Evolutionary conservation across 1,140 invertebrate species (phyloP).

Genomic region (Procambarus virginalis): DNA sequence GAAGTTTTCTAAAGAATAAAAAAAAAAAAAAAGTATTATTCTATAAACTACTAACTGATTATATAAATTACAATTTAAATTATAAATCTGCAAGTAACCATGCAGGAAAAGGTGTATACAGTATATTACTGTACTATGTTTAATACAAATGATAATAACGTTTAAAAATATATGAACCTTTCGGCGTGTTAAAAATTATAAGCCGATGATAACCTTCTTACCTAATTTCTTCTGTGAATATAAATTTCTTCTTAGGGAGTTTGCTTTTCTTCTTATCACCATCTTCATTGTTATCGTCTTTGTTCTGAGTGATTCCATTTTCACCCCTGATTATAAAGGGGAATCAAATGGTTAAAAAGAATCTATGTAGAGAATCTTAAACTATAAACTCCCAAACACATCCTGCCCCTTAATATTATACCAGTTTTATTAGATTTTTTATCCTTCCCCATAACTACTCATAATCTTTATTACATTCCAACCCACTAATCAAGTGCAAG

Average conservation of each 20-base stretch:
- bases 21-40: slow-evolving; percentile 47
- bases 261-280: slow-evolving; percentile 74
- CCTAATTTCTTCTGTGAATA: slow-evolving; percentile 78
- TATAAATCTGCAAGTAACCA: neutral
- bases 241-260: slow-evolving; percentile 78
- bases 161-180: no score
- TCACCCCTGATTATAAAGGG: slow-evolving; percentile 74
- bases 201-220: slow-evolving; percentile 70
- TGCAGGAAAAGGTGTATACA: no score
- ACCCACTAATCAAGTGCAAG: no score
- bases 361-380: no score
- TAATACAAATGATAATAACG: no score
- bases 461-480: neutral
- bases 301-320: slow-evolving; percentile 72
- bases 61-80: neutral
- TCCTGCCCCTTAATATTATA: no score
- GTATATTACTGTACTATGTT: neutral
- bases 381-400: no score
- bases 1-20: slow-evolving; percentile 73
- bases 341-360: neutral
- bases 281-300: slow-evolving; percentile 54
- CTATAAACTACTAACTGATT: neutral
- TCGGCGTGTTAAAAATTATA: no score
- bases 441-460: neutral
- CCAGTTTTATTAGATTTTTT: neutral